Evolutionary conservation across 1,140 invertebrate genomes (phyloP).

Genomic region (Ceratosolen fusciceps): DNA sequence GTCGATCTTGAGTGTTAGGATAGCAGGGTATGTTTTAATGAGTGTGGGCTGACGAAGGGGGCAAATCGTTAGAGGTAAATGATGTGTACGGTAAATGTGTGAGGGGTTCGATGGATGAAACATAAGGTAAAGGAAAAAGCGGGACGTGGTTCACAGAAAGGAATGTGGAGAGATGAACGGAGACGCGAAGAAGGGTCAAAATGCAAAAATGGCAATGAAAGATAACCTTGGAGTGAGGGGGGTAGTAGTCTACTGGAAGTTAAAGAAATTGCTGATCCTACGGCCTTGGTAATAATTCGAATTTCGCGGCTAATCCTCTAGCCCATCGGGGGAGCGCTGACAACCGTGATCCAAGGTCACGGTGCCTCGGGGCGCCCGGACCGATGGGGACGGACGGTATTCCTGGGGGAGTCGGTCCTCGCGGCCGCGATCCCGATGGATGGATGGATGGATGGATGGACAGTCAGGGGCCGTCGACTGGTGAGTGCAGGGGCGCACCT

Average conservation of each 20-base stretch:
- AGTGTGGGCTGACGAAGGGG: too few relatives aligned
- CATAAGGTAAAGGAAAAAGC: too few relatives aligned
- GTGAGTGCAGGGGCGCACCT: background rate
- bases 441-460: background rate
- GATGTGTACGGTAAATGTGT: too few relatives aligned
- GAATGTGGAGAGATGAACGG: too few relatives aligned
- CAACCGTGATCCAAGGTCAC: conserved; percentile 68
- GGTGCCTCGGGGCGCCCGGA: conserved; percentile 22
- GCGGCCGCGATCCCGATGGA: background rate
- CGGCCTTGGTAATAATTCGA: conserved; percentile 51
- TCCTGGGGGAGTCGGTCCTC: background rate
- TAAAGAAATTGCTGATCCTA: background rate
- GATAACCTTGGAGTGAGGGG: background rate
- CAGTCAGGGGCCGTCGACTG: background rate
- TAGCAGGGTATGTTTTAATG: too few relatives aligned
- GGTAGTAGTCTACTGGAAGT: background rate
- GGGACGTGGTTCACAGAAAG: too few relatives aligned
- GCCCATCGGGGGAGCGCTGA: conserved; percentile 56
- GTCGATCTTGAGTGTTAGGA: too few relatives aligned
- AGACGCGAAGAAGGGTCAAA: too few relatives aligned
- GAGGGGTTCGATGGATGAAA: too few relatives aligned
- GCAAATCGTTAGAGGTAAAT: too few relatives aligned
- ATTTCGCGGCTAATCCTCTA: conserved; percentile 57
- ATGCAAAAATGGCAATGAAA: background rate
- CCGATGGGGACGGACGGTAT: background rate